Conservation (phyloP, 1,140 invertebrate genomes). For the Trichonephila clavata region DNA sequence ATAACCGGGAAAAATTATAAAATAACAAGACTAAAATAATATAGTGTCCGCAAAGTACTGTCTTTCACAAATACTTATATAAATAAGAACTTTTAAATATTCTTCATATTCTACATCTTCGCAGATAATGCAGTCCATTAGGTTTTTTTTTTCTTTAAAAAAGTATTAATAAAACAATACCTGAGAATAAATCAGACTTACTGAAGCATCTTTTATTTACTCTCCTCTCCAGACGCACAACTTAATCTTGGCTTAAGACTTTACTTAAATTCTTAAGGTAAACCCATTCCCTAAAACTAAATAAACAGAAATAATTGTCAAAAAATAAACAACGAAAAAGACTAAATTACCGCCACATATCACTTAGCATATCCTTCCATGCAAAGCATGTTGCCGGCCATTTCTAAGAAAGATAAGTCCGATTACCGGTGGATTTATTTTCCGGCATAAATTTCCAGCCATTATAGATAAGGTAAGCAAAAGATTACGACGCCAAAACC, state of each 20-base stretch:
- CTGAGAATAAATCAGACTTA: background rate
- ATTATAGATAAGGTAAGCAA: constrained; percentile 39
- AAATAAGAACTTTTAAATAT: too few relatives aligned
- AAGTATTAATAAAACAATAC: background rate
- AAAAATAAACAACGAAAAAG: background rate
- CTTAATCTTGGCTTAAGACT: background rate
- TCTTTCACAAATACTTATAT: too few relatives aligned
- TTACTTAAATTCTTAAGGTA: background rate
- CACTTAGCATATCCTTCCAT: background rate
- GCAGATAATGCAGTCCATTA: background rate
- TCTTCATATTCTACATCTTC: background rate
- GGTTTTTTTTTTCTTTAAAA: background rate
- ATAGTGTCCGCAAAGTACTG: too few relatives aligned
- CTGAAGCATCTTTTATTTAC: background rate
- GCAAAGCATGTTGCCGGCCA: background rate
- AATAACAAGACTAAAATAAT: too few relatives aligned
- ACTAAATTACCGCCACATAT: constrained; percentile 37
- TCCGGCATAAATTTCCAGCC: constrained; percentile 33
- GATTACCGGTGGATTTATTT: constrained; percentile 35
- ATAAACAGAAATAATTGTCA: background rate
- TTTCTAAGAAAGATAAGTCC: constrained; percentile 16
- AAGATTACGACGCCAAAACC: background rate
- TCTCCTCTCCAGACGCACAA: background rate
- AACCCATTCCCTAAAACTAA: background rate
- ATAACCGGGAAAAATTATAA: too few relatives aligned